A percentile compares a stretch with the other conserved stretches of the same genome.
phyloP scores from a whole-genome alignment of 2,797 vertebrate species.

The Phylloscopus collybita region DNA sequence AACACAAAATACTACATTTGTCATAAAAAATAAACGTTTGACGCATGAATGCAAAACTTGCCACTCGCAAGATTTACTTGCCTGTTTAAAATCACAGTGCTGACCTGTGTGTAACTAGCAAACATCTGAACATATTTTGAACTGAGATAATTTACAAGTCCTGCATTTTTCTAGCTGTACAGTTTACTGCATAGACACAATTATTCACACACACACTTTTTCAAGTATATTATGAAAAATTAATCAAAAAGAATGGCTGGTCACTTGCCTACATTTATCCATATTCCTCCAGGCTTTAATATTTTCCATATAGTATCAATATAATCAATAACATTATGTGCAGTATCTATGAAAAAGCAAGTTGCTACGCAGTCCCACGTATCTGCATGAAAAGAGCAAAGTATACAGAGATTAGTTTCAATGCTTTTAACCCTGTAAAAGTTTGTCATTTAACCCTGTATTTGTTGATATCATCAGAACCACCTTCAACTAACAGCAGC shows the following conservation, averaged over 20 bases:
- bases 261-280: slow-evolving; percentile 96
- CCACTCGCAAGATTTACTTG: background rate
- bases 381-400: slow-evolving; percentile 79
- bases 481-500: background rate
- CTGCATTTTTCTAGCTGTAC: background rate
- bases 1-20: background rate
- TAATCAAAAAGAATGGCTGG: background rate
- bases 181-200: background rate
- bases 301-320: slow-evolving; percentile 99
- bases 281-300: slow-evolving; percentile 96
- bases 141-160: background rate
- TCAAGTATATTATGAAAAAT: background rate
- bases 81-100: background rate
- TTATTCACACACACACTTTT: background rate
- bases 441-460: background rate
- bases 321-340: slow-evolving; percentile 97
- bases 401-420: background rate
- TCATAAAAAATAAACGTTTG: background rate
- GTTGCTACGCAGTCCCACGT: slow-evolving; percentile 96
- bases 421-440: background rate
- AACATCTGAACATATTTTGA: background rate
- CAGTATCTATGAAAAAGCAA: slow-evolving; percentile 99
- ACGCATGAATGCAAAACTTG: background rate
- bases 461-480: background rate
- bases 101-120: background rate